Base-by-base conservation (phyloP, 2,113 vertebrate species). In the Solea senegalensis region DNA sequence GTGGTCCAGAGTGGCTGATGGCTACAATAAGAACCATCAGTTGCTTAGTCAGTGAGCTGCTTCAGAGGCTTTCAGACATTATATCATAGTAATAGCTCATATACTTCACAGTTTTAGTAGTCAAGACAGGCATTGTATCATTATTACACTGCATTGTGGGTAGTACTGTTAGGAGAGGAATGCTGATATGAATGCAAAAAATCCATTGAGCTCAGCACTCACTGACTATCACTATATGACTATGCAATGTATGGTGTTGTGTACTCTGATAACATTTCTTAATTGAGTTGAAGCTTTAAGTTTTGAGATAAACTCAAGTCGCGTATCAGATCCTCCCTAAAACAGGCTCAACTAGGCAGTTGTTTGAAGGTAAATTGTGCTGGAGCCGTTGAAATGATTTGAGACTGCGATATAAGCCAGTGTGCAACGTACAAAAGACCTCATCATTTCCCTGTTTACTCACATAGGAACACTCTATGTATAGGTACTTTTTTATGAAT, bases 61-160 rank as follows among this genome's bases (percentile, higher is more conserved):
- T 80, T 65, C 1, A 52, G 39, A 71, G 53, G 68, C 69, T 79
- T 68, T 81, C 51, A 83, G 59, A 70, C 11, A 4, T 58, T 11
- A 55, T 21, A 53, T 69, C n/a, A 16, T 48, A 27, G 26, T 75
- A 15, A 68, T 14, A 46, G 53, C 48, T 56, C 49, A 41, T 46
- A 40, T 12, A 39, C 15, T 27, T 62, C 34, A 54, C 40, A 16
- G 80, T 72, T 51, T 72, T 53, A 74, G 40, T 34, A 1, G 40
- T 26, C 56, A 9, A 56, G 48, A 12, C 39, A 51, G 61, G 26
- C 41, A 45, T 53, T 52, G 46, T 45, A 56, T 54, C 21, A 21
- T 51, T 51, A 51, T 21, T 51, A 51, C 26, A 13, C 28, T 13
- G 52, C 52, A 28, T 54, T 54, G 21, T 34, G 34, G 14, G 51